Evolutionary conservation across 2,797 vertebrate genomes (phyloP), one percentile per base, ranked within the genome.

Genomic region (Gymnothorax javanicus): DNA sequence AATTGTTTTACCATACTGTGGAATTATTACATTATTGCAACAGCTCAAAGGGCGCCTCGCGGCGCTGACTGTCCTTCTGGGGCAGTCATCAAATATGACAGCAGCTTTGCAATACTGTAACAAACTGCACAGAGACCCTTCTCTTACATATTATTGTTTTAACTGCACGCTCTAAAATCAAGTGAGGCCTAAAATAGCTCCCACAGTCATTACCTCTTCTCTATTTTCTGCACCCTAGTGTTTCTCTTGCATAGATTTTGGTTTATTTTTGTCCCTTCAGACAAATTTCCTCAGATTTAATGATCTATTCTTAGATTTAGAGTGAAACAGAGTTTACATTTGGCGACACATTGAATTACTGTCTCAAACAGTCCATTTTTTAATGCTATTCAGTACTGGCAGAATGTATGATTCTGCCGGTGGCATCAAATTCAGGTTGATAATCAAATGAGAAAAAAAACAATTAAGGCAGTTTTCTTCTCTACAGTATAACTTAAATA

Each of bases 21-120:
- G 88, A 90, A 81, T 91, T 91, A 92, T 89, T 67, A 0, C 0
- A 87, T 92, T 84, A 90, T 91, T 93, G 79, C 90, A 89, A 77
- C 88, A 33, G 52, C 79, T 58, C 86, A 84, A 84, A 73, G 43
- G 50, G 57, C 71, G 57, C 75, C 43, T 20, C 62, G 62, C 43
- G 54, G 89, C 90, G 88, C 91, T 52, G 90, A 90, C 90, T 87
- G 77, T 84, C 56, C 89, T 87, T 43, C 62, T 88, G 88, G 90
- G 75, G 5, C 92, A 86, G 90, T 92, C 91, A 89, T 93, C 91
- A 88, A 89, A 92, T 90, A 90, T 92, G 91, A 94, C 2, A 73
- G 91, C 90, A 82, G 56, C 92, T 90, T 90, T 91, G 90, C 85
- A 92, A 91, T 88, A 79, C 87, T 56, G 69, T 87, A 91, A 59